A percentile compares a stretch with the other conserved stretches of the same genome.
These are phyloP conservation scores for Cyphomyrus plagiostoma DNA, from an alignment of 2,113 vertebrate species.

Conservation along the genomic window DNA sequence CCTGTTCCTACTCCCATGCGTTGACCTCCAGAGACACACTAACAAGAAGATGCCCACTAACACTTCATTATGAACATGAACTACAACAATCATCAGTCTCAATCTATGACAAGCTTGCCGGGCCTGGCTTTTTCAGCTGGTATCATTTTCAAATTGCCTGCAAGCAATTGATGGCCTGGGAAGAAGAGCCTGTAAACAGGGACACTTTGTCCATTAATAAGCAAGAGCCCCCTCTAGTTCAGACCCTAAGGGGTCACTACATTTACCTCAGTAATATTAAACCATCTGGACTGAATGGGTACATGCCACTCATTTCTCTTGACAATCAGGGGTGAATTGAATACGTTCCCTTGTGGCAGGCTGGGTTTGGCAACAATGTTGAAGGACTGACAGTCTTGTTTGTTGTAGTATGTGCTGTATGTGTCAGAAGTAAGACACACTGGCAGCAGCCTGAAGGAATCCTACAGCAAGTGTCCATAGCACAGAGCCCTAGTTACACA, in stretches of 20 bases:
- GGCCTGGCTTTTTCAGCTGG: not conserved
- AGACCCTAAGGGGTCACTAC: not conserved
- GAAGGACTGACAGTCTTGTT: not conserved
- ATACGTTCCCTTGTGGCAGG: not conserved
- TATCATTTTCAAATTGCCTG: not conserved
- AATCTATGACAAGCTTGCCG: not conserved
- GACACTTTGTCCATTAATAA: not conserved
- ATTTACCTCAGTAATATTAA: not conserved
- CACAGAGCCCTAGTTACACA: not conserved
- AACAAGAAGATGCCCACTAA: not conserved
- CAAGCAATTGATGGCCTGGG: not conserved
- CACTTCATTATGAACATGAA: not conserved
- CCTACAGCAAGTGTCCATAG: not conserved
- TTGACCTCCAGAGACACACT: not conserved
- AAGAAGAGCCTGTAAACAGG: not conserved
- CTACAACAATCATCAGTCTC: not conserved
- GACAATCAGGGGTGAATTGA: not conserved
- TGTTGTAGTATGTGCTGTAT: not conserved
- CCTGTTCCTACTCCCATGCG: not conserved
- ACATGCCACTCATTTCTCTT: not conserved
- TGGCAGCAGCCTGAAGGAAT: not conserved
- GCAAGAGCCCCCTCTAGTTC: not conserved
- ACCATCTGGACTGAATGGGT: not conserved
- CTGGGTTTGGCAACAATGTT: not conserved
- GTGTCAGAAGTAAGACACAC: not conserved